Evolutionary conservation across 2,797 vertebrate genomes (phyloP).

Genomic region (Coranthus polyacanthus): DNA sequence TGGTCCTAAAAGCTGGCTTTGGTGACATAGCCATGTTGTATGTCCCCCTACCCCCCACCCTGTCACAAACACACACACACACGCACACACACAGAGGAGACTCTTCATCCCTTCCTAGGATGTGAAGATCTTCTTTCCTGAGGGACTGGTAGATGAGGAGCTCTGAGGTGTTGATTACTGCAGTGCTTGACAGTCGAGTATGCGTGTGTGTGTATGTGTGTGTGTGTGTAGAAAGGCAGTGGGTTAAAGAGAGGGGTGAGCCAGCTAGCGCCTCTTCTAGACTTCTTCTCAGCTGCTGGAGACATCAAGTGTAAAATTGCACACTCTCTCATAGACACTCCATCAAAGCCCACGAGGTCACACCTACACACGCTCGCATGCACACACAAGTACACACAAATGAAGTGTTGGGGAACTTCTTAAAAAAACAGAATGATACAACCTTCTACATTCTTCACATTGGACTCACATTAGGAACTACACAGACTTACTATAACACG

Average conservation of each 20-base stretch:
- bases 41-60: not conserved
- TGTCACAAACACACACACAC: conserved; percentile 18
- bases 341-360: conserved; percentile 54
- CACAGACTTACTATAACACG: not conserved
- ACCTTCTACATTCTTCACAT: not conserved
- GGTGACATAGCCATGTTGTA: conserved; percentile 49
- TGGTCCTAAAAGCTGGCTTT: conserved; percentile 65
- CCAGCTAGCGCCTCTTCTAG: conserved; percentile 52
- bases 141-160: conserved; percentile 69
- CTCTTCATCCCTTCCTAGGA: conserved; percentile 54
- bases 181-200: conserved; percentile 69
- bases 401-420: conserved; percentile 18
- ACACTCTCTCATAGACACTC: conserved; percentile 68
- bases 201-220: conserved; percentile 36
- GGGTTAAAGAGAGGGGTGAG: conserved; percentile 69
- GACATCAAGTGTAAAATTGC: conserved; percentile 83
- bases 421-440: conserved; percentile 14
- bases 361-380: conserved; percentile 11
- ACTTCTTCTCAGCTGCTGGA: conserved; percentile 62
- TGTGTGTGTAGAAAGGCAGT: conserved; percentile 29
- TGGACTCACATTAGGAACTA: not conserved
- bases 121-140: conserved; percentile 69
- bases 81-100: conserved; percentile 12
- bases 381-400: not conserved
- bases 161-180: conserved; percentile 80